Base-by-base conservation (phyloP, 2,797 vertebrate species). In the Podargus strigoides region DNA sequence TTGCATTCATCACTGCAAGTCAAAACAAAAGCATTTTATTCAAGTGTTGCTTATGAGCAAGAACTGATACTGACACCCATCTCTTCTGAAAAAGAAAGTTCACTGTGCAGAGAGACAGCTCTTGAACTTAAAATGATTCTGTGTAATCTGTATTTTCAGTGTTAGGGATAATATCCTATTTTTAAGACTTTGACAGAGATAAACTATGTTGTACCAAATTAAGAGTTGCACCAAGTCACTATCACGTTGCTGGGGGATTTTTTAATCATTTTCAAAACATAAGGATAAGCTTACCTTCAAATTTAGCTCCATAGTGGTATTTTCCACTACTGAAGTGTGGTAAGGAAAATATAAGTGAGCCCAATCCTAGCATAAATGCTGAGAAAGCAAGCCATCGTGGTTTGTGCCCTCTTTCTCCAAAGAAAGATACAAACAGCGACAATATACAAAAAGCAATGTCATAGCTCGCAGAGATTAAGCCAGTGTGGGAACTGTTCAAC, bases 371-470 rank as follows among this genome's bases (percentile, higher is more conserved):
- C 98, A 98, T 97, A 81, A 98, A 97, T 18, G 98, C 97, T 42
- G 98, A 96, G 74, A 98, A 98, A 7, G 97, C 97, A 58, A 98
- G 97, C 98, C 98, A 98, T 87, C 97, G 96, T 63, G 98, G 98
- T 93, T 98, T 98, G 92, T 98, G 98, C 22, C 98, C 98, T 94
- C 97, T 97, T 96, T 98, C 98, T 63, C 98, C 98, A 26, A 97
- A 87, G 81, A 98, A 98, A 9, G 98, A 98, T 27, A 98, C 89
- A 64, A 98, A 98, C 46, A 98, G 89, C 39, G 97, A 98, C 72
- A 98, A 63, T 34, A 97, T 2, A 62, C 97, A 98, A 81, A 98
- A 98, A 16, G 98, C 64, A 62, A 98, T 98, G 37, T 98, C 98
- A 36, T 98, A 98, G 82, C 98, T 98, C 32, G 98, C 97, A 52